These are phyloP conservation scores for Palaemon carinicauda DNA, from an alignment of 1,140 invertebrate species.

Conservation along the genomic window DNA sequence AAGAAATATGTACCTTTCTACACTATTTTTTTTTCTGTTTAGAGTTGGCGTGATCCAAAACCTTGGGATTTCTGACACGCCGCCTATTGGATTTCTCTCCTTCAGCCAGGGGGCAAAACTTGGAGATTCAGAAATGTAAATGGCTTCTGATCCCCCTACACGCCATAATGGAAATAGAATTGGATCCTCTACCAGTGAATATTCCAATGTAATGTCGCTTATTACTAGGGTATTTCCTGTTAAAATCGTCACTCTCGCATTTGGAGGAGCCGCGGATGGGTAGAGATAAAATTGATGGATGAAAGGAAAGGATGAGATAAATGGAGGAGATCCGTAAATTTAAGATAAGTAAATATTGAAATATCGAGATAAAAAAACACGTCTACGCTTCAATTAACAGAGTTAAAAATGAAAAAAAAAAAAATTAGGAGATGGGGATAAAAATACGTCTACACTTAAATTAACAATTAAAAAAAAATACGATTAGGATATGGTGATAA, in stretches of 20 bases:
- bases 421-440: no score
- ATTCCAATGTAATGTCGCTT: constrained; percentile 46
- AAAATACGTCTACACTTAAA: no score
- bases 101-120: constrained; percentile 1
- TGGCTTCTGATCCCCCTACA: constrained; percentile 51
- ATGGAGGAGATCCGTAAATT: no score
- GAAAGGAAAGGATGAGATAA: background rate
- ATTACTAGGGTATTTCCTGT: constrained; percentile 41
- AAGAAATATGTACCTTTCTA: no score
- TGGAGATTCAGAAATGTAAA: constrained; percentile 55
- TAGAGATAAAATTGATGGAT: background rate
- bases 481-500: no score
- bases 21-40: no score
- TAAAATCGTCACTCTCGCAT: background rate
- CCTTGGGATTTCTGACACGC: background rate
- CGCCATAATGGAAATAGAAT: constrained; percentile 52
- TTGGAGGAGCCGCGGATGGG: background rate
- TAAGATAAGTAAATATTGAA: no score
- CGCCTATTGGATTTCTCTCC: constrained; percentile 35
- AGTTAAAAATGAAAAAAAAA: no score
- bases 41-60: background rate
- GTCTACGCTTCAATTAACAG: no score
- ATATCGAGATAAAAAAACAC: no score
- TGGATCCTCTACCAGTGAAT: constrained; percentile 48
- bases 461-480: no score